Evolutionary conservation across 2,113 vertebrate genomes (phyloP).

Genomic region (Chionis minor): DNA sequence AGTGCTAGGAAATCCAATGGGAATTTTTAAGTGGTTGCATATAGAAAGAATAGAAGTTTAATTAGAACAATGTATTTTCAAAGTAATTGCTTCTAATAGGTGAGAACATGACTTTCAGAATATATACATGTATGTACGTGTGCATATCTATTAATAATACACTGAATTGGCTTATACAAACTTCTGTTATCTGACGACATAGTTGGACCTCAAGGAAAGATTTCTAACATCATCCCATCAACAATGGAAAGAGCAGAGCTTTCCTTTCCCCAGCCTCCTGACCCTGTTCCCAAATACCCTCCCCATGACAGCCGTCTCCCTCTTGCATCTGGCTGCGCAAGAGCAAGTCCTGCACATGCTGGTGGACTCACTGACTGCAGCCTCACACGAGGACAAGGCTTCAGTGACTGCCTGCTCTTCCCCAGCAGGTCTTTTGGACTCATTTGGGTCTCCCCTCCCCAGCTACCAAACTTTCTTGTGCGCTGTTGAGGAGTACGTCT

Average conservation of each 20-base stretch:
- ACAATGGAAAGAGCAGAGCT: background rate
- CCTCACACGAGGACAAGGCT: background rate
- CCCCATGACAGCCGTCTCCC: background rate
- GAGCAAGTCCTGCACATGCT: background rate
- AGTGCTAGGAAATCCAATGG: background rate
- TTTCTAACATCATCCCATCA: background rate
- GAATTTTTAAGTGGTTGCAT: background rate
- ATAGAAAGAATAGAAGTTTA: background rate
- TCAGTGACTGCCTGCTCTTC: background rate
- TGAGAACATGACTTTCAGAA: background rate
- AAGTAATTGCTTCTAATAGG: background rate
- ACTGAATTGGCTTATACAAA: background rate
- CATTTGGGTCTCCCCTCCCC: too few relatives aligned
- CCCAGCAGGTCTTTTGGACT: background rate
- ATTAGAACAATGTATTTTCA: background rate
- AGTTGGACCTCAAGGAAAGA: background rate
- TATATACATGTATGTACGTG: rapidly evolving
- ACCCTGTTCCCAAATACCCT: background rate
- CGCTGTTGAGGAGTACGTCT: background rate
- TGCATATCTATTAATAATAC: background rate
- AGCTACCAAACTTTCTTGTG: too few relatives aligned
- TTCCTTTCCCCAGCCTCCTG: background rate
- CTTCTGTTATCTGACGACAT: background rate
- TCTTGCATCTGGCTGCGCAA: background rate
- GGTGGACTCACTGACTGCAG: rapidly evolving